Percentiles rank a stretch among this genome's conserved stretches.
These are phyloP conservation scores for Fragariocoptes setiger DNA, from an alignment of 1,140 invertebrate species.

Conservation along the genomic window DNA sequence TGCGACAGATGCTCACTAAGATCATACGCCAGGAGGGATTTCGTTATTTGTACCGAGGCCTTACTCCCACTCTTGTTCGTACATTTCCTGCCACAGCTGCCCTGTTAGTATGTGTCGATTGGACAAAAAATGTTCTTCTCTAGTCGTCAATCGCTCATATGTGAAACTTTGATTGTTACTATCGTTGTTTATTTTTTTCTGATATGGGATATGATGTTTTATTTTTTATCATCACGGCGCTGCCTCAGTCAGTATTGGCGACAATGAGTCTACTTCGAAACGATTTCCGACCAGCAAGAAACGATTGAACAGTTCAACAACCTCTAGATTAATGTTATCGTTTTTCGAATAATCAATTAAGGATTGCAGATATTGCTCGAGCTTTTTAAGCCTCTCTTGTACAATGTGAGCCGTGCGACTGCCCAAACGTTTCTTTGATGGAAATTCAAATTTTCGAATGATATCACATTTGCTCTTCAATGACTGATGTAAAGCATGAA, in stretches of 20 bases:
- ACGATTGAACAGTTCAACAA: too few relatives aligned
- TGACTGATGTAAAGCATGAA: constrained; percentile 41
- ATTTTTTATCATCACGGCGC: too few relatives aligned
- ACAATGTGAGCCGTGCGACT: constrained; percentile 57
- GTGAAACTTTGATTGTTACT: too few relatives aligned
- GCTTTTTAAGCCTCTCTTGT: constrained; percentile 32
- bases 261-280: too few relatives aligned
- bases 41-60: constrained; percentile 29
- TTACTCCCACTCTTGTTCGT: constrained; percentile 38
- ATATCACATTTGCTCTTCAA: constrained; percentile 41
- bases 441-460: constrained; percentile 49
- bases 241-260: too few relatives aligned
- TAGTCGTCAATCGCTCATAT: too few relatives aligned
- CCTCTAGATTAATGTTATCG: constrained; percentile 18
- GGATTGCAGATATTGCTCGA: constrained; percentile 42
- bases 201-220: too few relatives aligned
- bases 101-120: constrained; percentile 51
- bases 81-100: constrained; percentile 74
- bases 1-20: constrained; percentile 39
- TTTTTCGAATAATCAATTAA: constrained; percentile 33
- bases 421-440: constrained; percentile 63
- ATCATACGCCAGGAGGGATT: constrained; percentile 34
- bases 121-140: constrained; percentile 18
- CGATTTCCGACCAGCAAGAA: too few relatives aligned
- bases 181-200: too few relatives aligned